Base-by-base conservation (phyloP, 2,113 vertebrate species). In the Laticauda laticaudata region DNA sequence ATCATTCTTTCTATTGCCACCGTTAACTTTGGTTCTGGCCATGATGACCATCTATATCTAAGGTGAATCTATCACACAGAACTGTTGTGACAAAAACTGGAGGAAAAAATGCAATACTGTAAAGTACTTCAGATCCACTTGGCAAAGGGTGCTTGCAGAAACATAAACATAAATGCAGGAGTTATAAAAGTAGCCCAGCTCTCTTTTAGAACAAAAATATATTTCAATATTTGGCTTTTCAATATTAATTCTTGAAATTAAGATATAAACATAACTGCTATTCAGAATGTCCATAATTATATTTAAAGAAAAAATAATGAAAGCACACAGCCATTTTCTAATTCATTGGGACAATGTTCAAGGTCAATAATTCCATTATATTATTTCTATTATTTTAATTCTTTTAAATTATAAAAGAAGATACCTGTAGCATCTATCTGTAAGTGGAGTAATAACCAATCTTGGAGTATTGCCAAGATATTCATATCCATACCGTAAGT, bases 341-440 rank as follows among this genome's bases (percentile, higher is more conserved):
- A 81, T 92, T 23, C 23, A 89, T 15, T 89, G 8, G 92, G 26
- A 15, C 20, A 89, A 11, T 61, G 12, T 91, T 10, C 39, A 91
- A 1, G 12, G 86, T 26, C 55, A 26, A 61, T 34, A 23, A n/a
- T 39, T 54, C 69, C 88, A 48, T 85, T 94, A 86, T 89, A 51
- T 88, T 89, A 89, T 14, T 45, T 85, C 87, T 93, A 26, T 3
- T 92, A 92, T 75, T 87, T 26, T 51, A 87, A 93, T n/a, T 53
- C 9, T 53, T 64, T 55, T 5, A 88, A 20, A 54, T 90, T 1
- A 39, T 57, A 64, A 45, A 69, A 11, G 59, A 75, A 26, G 92
- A 96, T 98, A 99, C 98, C 99, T 98, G 97, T 99, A 99, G 95
- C 98, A 99, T 95, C 98, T 97, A 95, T 99, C 98, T 12, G 98